These are phyloP conservation scores for Acronicta aceris DNA, from an alignment of 2,888 invertebrate species.

Conservation along the genomic window DNA sequence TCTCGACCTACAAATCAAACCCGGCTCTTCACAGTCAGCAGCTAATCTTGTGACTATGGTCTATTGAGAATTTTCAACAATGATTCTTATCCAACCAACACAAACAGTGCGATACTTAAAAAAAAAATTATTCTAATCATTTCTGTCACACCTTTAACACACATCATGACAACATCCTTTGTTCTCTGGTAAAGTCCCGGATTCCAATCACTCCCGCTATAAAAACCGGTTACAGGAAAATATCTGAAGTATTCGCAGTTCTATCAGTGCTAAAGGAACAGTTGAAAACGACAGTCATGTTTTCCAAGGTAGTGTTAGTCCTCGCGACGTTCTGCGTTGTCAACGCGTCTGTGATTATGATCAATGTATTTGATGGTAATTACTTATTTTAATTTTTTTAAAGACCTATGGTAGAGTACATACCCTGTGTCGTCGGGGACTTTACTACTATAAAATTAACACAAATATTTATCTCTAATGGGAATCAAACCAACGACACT, in stretches of 20 bases:
- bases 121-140: too few species aligned
- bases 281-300: constrained; percentile 29
- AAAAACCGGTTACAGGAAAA: constrained; percentile 13
- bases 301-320: constrained; percentile 23
- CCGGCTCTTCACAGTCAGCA: too few species aligned
- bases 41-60: too few species aligned
- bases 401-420: not conserved
- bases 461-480: too few species aligned
- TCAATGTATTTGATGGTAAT: constrained; percentile 41
- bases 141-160: too few species aligned
- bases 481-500: too few species aligned
- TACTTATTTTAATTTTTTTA: not conserved
- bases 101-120: too few species aligned
- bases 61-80: too few species aligned
- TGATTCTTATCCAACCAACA: too few species aligned
- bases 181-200: constrained; percentile 42
- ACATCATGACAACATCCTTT: not conserved
- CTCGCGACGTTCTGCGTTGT: constrained; percentile 27
- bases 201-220: constrained; percentile 25
- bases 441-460: too few species aligned
- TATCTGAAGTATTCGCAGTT: constrained; percentile 7
- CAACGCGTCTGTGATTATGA: constrained; percentile 40
- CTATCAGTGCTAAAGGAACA: constrained; percentile 1
- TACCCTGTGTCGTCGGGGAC: not conserved
- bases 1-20: too few species aligned